phyloP scores from a whole-genome alignment of 2,113 vertebrate genomes.

The Embiotoca jacksoni region DNA sequence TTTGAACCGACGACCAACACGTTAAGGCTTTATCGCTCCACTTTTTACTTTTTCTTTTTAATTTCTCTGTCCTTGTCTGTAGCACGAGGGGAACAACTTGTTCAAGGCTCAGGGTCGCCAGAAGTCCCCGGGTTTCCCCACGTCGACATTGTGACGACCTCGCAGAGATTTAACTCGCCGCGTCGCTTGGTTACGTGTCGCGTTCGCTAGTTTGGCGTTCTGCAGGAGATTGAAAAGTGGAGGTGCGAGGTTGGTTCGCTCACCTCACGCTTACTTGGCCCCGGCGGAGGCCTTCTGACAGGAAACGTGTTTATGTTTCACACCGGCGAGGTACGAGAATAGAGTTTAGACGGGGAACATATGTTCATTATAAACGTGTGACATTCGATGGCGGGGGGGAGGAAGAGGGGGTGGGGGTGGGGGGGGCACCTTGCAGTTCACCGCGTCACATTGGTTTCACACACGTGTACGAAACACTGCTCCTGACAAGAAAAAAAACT shows the following conservation, averaged over 20 bases:
- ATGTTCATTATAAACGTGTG: conserved; percentile 40
- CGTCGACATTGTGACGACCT: too few species aligned
- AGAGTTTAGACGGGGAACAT: not conserved
- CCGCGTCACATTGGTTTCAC: not conserved
- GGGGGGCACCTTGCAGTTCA: conserved; percentile 13
- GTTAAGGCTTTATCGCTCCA: too few species aligned
- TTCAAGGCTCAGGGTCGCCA: too few species aligned
- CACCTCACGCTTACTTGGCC: conserved; percentile 8
- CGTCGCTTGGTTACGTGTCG: too few species aligned
- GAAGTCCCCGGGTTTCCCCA: too few species aligned
- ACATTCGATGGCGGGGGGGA: not conserved
- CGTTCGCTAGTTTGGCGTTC: too few species aligned
- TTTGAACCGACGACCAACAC: not conserved
- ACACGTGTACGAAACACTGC: not conserved
- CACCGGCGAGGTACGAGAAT: conserved; percentile 19
- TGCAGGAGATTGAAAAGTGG: not conserved
- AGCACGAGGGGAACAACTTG: too few species aligned
- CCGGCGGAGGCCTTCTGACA: conserved; percentile 12
- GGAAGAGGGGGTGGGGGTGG: too few species aligned
- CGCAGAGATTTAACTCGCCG: too few species aligned
- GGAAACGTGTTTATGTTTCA: conserved; percentile 12
- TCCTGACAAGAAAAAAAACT: not conserved
- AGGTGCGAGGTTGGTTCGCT: conserved; percentile 12
- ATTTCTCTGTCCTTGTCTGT: too few species aligned
- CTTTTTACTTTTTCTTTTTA: too few species aligned